Base-by-base conservation (phyloP, 1,140 invertebrate genomes). In the Aphelinus atriplicis region DNA sequence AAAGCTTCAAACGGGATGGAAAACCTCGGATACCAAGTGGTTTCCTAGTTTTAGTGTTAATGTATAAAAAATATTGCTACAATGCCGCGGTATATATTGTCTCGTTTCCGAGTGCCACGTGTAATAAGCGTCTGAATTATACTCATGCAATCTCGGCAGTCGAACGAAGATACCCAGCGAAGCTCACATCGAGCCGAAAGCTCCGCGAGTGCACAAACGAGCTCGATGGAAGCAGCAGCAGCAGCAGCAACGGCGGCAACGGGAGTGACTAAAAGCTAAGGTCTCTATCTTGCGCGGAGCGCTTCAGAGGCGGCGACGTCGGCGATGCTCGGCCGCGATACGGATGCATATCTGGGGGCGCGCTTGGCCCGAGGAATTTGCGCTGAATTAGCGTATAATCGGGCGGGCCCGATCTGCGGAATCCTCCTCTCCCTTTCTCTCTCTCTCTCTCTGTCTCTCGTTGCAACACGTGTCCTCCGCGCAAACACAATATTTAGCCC, bases 371-470 rank as follows among this genome's bases (percentile, higher is more conserved):
- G 80, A 84, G 82, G 86, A 87, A 87, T 87, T 87, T 84, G 83
- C 85, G 85, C 86, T 86, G 85, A 87, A 88, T 88, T 86, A 87
- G 85, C 86, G 85, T 86, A 86, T 85, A 86, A 88, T 87, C 86
- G 85, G 26, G 80, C 76, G 82, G 80, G 80, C 81, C 65, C 86
- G 85, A 87, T 87, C 85, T 86, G 81, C 80, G 61, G 43, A 47
- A 63, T 47, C 61, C 43, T 4, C 10, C 6, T 42, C 1, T 48
- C 3, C 47, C 46, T 63, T 3, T 63, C 46, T 47, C 42, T 63
- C 61, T 1, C 46, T 48, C 61, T 47, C 26, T 64, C 60, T 61
- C 43, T 61, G 3, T 45, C 3, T 43, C 58, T 45, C 58, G 2
- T 61, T 43, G 58, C 61, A 61, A 71, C 57, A 62, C 66, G 66